Evolutionary conservation across 2,797 vertebrate genomes (phyloP).

Genomic region (Thamnophis elegans): DNA sequence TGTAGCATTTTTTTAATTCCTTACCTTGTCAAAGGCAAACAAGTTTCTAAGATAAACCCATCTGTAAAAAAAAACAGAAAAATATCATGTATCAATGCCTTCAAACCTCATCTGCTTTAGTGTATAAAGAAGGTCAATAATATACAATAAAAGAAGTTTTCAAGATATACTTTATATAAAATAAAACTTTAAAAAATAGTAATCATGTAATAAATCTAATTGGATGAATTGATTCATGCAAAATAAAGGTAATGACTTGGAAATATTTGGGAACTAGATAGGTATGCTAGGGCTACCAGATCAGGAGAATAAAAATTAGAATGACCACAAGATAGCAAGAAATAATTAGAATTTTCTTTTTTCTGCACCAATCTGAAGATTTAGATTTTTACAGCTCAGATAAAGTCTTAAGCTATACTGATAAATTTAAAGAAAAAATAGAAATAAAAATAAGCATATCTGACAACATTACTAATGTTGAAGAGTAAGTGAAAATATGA

Average conservation of each 20-base stretch:
- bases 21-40: slow-evolving; percentile 18
- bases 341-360: not conserved
- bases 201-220: not conserved
- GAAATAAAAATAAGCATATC: not conserved
- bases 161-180: not conserved
- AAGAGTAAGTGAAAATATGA: not conserved
- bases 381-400: not conserved
- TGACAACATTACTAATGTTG: not conserved
- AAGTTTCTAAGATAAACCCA: slow-evolving; percentile 11
- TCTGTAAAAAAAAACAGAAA: not conserved
- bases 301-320: not conserved
- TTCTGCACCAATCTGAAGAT: not conserved
- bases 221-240: not conserved
- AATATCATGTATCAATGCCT: not conserved
- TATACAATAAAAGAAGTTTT: not conserved
- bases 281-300: not conserved
- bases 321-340: not conserved
- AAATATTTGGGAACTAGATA: not conserved
- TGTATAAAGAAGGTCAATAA: not conserved
- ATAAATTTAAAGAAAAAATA: not conserved
- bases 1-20: not conserved
- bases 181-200: not conserved
- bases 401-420: not conserved
- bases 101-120: not conserved
- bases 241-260: not conserved